Evolutionary conservation across 2,113 vertebrate species (phyloP).

Genomic region (Noturus placidus): DNA sequence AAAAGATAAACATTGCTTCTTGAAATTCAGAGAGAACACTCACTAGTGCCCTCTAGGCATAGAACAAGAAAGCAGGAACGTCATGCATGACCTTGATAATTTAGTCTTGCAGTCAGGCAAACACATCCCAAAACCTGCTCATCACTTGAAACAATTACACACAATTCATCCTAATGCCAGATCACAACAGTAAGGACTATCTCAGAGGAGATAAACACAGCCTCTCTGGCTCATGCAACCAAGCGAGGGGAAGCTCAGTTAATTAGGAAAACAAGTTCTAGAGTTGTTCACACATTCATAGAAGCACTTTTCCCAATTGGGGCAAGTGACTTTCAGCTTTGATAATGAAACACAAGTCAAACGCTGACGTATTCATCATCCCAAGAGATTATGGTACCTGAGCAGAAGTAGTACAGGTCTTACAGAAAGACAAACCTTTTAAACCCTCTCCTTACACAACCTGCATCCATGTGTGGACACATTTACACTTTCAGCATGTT

Average conservation of each 20-base stretch:
- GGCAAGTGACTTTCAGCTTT: conserved; percentile 18
- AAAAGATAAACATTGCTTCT: conserved; percentile 5
- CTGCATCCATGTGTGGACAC: conserved; percentile 21
- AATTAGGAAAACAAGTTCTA: conserved; percentile 25
- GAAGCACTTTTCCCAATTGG: conserved; percentile 15
- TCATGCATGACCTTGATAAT: conserved; percentile 14
- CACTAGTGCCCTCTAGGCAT: conserved; percentile 22
- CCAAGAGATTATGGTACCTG: conserved; percentile 10
- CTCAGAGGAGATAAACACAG: conserved; percentile 15
- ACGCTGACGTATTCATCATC: conserved; percentile 3
- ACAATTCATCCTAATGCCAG: conserved; percentile 12
- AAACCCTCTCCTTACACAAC: conserved; percentile 3
- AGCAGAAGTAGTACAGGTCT: conserved; percentile 6
- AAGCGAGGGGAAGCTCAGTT: conserved; percentile 23
- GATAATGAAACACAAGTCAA: conserved; percentile 28
- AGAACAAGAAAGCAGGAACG: neutral
- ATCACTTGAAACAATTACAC: conserved; percentile 5
- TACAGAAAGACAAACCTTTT: conserved; percentile 4
- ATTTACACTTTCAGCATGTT: conserved; percentile 16
- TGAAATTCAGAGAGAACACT: conserved; percentile 11
- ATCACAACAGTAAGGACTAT: conserved; percentile 23
- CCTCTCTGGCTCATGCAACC: conserved; percentile 14
- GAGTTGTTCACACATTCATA: conserved; percentile 26
- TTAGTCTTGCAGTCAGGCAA: conserved; percentile 2
- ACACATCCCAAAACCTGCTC: conserved; percentile 14